Evolutionary conservation across 2,113 vertebrate species (phyloP), one percentile per base, ranked within the genome.

Genomic region (Chrysemys picta): DNA sequence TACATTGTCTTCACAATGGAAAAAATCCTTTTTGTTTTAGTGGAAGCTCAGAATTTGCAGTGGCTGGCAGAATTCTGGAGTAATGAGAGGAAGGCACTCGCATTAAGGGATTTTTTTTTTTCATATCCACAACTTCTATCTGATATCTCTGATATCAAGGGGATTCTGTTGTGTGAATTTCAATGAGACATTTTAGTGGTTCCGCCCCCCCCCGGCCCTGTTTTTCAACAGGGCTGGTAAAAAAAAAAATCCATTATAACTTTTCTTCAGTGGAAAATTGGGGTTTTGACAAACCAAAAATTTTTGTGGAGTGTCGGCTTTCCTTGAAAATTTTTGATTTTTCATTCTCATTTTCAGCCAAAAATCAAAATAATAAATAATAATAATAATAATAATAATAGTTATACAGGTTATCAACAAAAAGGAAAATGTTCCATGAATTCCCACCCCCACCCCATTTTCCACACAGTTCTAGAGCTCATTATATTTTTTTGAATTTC

Each of bases 221-320:
- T 89, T 95, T 97, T 94, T 95, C 81, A 57, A 86, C 29, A 88
- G 54, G 85, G 88, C 57, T 54, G 76, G 95, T 82, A 80, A 89
- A 96, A 96, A 94, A 84, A 95, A 95, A 85, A 75, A 88, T 95
- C 82, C 95, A 96, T 96, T 85, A 96, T 95, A 96, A 92, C 56
- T 89, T 94, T 92, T 95, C 19, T n/a, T 65, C 85, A 81, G 81
- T 79, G 57, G 79, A 92, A n/a, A 93, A 91, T 91, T 84, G 85
- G 93, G 90, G 89, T 82, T 65, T 83, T 65, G 62, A 75, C 72
- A 75, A 42, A 12, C 38, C 38, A 42, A 42, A 42, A 5, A 11
- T 42, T 75, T 75, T 12, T 76, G 22, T 76, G 5, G 86, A 57
- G 80, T 88, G 65, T 92, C 75, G 1, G 87, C 22, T 86, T 57